These are phyloP conservation scores for Percopsis transmontana DNA, from an alignment of 2,113 vertebrate genomes.

Conservation along the genomic window DNA sequence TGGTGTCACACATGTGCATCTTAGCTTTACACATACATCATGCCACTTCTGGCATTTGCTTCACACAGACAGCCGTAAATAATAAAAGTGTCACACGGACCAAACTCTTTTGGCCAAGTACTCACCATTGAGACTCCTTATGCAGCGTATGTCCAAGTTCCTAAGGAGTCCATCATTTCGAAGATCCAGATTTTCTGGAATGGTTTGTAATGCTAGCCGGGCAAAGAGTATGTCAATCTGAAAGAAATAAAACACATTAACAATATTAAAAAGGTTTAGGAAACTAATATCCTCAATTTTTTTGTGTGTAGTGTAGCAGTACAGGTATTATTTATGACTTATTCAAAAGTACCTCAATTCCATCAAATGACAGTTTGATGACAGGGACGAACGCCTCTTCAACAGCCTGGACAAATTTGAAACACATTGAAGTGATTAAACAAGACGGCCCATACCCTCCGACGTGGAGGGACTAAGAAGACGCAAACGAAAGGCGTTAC, in stretches of 20 bases:
- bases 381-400: constrained; percentile 91
- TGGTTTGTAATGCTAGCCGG: constrained; percentile 85
- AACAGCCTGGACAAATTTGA: constrained; percentile 77
- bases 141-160: constrained; percentile 88
- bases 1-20: neutral
- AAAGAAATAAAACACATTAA: constrained; percentile 22
- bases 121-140: constrained; percentile 91
- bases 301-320: neutral
- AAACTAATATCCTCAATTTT: neutral
- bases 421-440: no score
- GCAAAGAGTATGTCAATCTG: constrained; percentile 95
- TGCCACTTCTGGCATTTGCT: neutral
- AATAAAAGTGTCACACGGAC: no score
- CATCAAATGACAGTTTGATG: constrained; percentile 90
- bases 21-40: no score
- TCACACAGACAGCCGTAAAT: no score
- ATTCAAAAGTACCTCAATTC: constrained; percentile 83
- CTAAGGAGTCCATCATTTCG: constrained; percentile 85
- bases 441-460: no score
- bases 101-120: no score
- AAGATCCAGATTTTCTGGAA: constrained; percentile 88
- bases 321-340: neutral
- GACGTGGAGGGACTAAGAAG: no score
- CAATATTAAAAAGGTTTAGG: neutral
- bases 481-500: constrained; percentile 27